phyloP scores from a whole-genome alignment of 64 coral and sea anemone species.

The Pocillopora verrucosa region DNA sequence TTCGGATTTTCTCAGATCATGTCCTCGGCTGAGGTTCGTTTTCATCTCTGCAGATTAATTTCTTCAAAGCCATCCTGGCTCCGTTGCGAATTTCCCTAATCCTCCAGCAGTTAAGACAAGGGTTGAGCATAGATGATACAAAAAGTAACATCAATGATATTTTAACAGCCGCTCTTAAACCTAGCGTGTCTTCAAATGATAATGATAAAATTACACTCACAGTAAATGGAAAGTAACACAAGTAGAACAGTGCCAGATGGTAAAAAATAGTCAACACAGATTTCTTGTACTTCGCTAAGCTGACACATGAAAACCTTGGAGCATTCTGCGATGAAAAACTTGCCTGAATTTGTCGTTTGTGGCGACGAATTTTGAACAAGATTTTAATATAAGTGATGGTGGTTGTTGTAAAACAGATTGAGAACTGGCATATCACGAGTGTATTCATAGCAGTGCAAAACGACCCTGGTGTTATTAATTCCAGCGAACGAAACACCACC shows the following conservation, averaged over 20 bases:
- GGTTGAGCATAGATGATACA: background rate
- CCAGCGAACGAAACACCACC: background rate
- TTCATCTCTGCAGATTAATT: background rate
- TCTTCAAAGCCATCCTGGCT: background rate
- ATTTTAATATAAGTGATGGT: background rate
- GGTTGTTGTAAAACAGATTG: background rate
- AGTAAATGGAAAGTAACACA: background rate
- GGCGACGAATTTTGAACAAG: background rate
- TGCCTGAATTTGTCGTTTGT: background rate
- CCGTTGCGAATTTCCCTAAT: slow-evolving; percentile 1
- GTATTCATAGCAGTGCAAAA: background rate
- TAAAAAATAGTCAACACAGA: background rate
- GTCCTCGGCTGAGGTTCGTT: no score
- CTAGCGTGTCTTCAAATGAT: background rate
- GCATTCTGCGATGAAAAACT: background rate
- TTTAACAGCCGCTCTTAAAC: background rate
- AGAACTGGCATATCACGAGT: background rate
- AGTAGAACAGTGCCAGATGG: background rate
- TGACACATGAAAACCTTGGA: background rate
- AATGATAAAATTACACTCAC: background rate
- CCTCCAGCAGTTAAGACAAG: background rate
- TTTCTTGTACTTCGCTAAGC: slow-evolving; percentile 3
- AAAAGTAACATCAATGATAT: background rate
- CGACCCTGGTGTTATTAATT: background rate
- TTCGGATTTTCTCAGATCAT: no score